phyloP scores from a whole-genome alignment of 2,797 vertebrate species.

The Bryconaethiops microstoma region DNA sequence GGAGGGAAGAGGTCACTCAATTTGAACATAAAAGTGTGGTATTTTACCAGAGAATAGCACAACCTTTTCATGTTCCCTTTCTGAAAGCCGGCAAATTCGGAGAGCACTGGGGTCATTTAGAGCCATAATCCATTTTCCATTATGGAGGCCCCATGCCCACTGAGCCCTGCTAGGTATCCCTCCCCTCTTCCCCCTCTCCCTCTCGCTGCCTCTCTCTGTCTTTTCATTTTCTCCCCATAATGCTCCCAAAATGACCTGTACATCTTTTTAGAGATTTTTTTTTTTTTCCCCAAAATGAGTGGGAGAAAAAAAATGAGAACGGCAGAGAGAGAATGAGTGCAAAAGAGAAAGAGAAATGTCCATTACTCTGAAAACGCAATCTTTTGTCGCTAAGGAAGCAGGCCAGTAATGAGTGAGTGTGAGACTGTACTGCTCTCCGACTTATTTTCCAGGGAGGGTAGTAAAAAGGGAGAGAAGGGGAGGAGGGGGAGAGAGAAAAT shows the following conservation, averaged over 20 bases:
- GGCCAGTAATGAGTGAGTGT: conserved; percentile 42
- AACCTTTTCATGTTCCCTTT: conserved; percentile 59
- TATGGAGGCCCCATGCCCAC: conserved; percentile 51
- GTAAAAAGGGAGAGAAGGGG: conserved; percentile 11
- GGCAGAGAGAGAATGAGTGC: conserved; percentile 64
- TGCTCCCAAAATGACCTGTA: conserved; percentile 59
- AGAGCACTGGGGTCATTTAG: conserved; percentile 58
- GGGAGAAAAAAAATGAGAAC: conserved; percentile 2
- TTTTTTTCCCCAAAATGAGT: conserved; percentile 57
- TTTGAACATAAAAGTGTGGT: conserved; percentile 54
- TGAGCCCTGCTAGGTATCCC: conserved; percentile 42
- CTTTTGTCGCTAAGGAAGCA: conserved; percentile 58
- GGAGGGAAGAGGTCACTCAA: conserved; percentile 52
- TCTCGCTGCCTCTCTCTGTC: conserved; percentile 12
- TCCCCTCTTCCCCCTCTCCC: conserved; percentile 23
- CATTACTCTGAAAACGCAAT: conserved; percentile 68
- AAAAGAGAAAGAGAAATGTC: conserved; percentile 60
- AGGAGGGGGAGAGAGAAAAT: conserved; percentile 37
- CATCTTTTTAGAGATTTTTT: conserved; percentile 55
- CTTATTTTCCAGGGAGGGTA: conserved; percentile 41
- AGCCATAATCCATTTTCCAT: conserved; percentile 59
- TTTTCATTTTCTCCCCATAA: conserved; percentile 43
- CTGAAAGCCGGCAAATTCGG: conserved; percentile 45
- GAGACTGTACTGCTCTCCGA: conserved; percentile 30
- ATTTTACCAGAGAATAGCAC: conserved; percentile 58